phyloP scores from a whole-genome alignment of 2,888 invertebrate genomes.

The Lysandra coridon region DNA sequence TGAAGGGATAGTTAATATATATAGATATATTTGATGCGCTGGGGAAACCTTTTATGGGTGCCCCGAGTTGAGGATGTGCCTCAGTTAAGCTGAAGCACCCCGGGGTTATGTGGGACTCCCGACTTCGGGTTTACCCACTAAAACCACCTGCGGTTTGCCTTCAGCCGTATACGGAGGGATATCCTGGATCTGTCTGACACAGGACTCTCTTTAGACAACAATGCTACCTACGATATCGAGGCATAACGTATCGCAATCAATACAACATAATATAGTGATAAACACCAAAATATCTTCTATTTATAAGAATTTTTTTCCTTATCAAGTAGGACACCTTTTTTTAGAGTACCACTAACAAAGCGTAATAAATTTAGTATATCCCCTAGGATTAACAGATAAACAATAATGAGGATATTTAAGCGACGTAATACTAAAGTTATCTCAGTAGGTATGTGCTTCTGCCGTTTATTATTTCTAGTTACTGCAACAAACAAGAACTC shows the following conservation, averaged over 20 bases:
- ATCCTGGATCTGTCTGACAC: too few relatives aligned
- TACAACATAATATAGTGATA: neutral
- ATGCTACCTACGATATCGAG: neutral
- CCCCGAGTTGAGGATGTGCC: too few relatives aligned
- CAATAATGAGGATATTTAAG: neutral
- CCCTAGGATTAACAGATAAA: neutral
- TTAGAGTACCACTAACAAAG: neutral
- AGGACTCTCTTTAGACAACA: too few relatives aligned
- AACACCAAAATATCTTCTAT: neutral
- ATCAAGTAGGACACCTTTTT: neutral
- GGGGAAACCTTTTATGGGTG: too few relatives aligned
- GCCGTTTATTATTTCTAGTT: neutral
- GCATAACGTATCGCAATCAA: neutral
- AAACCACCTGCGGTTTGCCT: too few relatives aligned
- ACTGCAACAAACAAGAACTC: conserved; percentile 12
- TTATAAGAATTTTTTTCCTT: neutral
- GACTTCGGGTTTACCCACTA: too few relatives aligned
- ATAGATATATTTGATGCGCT: too few relatives aligned
- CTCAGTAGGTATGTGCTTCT: neutral
- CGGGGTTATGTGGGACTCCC: too few relatives aligned
- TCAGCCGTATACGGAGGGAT: too few relatives aligned
- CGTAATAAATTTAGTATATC: neutral
- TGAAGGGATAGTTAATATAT: too few relatives aligned
- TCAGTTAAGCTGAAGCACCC: too few relatives aligned
- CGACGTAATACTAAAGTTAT: neutral